Evolutionary conservation across 30 jellyfish, hydroid and myxozoan genomes (phyloP).

Genomic region (Hydra vulgaris): DNA sequence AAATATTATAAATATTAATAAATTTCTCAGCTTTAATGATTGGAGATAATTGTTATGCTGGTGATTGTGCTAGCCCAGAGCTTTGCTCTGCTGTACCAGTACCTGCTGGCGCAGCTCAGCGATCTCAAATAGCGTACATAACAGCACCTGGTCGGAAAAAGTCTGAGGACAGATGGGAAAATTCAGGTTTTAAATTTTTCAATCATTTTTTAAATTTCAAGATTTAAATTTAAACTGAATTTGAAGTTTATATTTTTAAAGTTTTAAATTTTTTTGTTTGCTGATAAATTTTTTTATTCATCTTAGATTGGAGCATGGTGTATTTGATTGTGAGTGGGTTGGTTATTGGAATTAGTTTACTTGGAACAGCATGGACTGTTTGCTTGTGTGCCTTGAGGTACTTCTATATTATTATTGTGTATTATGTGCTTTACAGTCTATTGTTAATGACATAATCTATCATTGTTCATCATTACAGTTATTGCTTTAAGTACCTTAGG

Average conservation of each 20-base stretch:
- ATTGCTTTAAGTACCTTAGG: no score
- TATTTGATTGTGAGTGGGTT: slow-evolving; percentile 83
- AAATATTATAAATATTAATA: no score
- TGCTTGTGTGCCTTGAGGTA: slow-evolving; percentile 83
- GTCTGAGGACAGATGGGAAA: slow-evolving; percentile 82
- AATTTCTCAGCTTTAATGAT: slow-evolving; percentile 72
- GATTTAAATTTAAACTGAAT: neutral
- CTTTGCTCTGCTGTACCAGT: slow-evolving; percentile 91
- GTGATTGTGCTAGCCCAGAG: slow-evolving; percentile 96
- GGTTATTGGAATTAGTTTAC: slow-evolving; percentile 77
- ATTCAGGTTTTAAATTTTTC: slow-evolving; percentile 88
- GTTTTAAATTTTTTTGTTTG: neutral
- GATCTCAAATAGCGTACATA: slow-evolving; percentile 85
- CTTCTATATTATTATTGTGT: neutral
- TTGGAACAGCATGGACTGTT: slow-evolving; percentile 98
- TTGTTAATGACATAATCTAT: neutral
- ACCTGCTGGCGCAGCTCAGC: slow-evolving; percentile 89
- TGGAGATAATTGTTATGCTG: slow-evolving; percentile 95
- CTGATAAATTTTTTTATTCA: neutral
- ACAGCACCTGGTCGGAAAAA: slow-evolving; percentile 90
- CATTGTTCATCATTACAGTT: no score
- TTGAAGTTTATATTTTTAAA: neutral
- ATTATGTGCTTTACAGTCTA: neutral
- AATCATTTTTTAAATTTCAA: no score
- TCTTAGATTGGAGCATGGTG: slow-evolving; percentile 85